These are phyloP conservation scores for Gavia stellata DNA, from an alignment of 2,113 vertebrate species.

Conservation along the genomic window DNA sequence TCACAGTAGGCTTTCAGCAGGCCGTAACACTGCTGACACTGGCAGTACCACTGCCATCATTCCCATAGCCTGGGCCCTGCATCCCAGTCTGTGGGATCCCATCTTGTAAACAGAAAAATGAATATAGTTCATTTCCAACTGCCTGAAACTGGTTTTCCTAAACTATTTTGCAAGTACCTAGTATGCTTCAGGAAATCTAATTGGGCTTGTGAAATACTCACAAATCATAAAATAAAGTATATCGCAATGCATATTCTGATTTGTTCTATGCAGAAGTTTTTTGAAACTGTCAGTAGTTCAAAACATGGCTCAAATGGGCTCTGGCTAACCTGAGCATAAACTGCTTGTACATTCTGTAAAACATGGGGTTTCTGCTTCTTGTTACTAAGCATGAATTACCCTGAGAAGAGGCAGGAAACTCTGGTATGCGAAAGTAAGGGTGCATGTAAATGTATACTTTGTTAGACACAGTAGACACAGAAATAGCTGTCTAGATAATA, in stretches of 20 bases:
- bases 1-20: not conserved
- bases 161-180: not conserved
- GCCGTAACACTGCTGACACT: not conserved
- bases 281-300: not conserved
- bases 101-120: not conserved
- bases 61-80: too few species aligned
- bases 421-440: rapidly evolving
- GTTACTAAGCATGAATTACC: not conserved
- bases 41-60: not conserved
- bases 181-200: not conserved
- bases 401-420: not conserved
- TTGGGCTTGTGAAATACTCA: not conserved
- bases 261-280: not conserved
- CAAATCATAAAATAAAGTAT: not conserved
- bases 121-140: not conserved
- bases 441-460: not conserved
- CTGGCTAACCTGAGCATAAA: not conserved
- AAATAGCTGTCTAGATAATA: too few species aligned
- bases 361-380: not conserved
- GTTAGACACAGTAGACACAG: too few species aligned
- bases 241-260: not conserved
- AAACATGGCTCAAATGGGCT: not conserved
- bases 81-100: not conserved
- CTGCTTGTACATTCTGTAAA: not conserved
- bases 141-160: not conserved